A percentile compares a stretch with the other conserved stretches of the same genome.
These are phyloP conservation scores for Drosophila paramelanica DNA, from an alignment of 2,888 invertebrate species.

Conservation along the genomic window DNA sequence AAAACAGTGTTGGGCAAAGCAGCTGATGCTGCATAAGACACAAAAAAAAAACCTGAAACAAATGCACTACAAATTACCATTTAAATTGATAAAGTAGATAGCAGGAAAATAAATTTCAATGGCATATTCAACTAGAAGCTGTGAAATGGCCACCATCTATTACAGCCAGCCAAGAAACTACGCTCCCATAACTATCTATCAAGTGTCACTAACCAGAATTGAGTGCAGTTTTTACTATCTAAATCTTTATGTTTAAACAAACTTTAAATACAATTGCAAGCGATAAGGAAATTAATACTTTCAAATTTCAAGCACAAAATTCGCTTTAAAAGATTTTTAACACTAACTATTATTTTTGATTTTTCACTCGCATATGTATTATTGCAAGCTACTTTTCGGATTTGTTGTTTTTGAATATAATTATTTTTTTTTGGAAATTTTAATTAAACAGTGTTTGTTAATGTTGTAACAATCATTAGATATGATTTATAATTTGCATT, in stretches of 20 bases:
- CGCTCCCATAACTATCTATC: background rate
- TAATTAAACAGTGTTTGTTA: no score
- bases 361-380: no score
- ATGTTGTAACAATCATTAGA: no score
- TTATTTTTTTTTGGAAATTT: no score
- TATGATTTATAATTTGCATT: no score
- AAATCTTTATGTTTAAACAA: background rate
- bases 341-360: background rate
- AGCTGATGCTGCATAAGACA: background rate
- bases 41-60: background rate
- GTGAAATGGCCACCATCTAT: background rate
- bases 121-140: background rate
- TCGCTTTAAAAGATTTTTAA: no score
- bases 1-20: background rate
- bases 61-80: constrained; percentile 1
- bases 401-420: no score
- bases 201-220: background rate
- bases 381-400: no score
- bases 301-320: background rate
- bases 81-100: constrained; percentile 11
- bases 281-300: no score
- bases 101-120: background rate
- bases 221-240: no score
- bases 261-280: background rate
- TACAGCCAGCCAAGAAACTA: background rate